Conservation (phyloP, 2,797 vertebrate species). For the Stomatorhinus walkeri region DNA sequence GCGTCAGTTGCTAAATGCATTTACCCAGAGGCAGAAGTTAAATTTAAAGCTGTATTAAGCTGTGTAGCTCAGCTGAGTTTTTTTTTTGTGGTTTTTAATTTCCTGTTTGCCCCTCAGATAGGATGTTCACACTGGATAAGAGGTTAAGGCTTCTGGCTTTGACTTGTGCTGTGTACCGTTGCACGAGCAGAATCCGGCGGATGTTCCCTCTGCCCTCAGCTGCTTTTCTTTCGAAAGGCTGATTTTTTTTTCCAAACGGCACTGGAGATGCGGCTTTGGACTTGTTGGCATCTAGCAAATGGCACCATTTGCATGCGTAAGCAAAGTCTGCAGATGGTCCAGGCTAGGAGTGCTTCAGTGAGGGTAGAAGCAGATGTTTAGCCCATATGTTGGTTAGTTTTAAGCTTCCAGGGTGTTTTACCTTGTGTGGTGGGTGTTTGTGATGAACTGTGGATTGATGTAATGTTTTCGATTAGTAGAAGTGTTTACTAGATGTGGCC, state of each 20-base stretch:
- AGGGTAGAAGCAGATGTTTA: background rate
- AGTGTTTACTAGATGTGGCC: background rate
- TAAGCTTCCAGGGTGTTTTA: background rate
- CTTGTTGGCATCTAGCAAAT: background rate
- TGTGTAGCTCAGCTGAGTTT: constrained; percentile 2
- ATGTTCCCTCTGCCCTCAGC: background rate
- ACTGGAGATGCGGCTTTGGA: background rate
- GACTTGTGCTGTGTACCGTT: background rate
- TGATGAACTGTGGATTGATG: background rate
- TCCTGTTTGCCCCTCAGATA: constrained; percentile 3
- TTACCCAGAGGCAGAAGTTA: background rate
- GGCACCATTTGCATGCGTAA: background rate
- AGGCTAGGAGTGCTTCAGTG: background rate
- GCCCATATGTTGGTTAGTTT: background rate
- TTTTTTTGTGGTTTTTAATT: constrained; percentile 13
- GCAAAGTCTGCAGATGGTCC: background rate
- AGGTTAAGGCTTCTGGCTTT: background rate
- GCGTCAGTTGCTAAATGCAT: background rate
- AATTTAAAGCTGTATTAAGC: background rate
- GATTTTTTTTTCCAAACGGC: background rate
- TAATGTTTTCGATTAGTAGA: background rate
- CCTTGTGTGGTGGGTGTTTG: background rate
- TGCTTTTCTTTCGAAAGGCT: background rate
- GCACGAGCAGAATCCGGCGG: background rate
- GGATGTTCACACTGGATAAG: background rate